Base-by-base conservation (phyloP, 1,140 invertebrate species). In the Matsumurasca onukii region DNA sequence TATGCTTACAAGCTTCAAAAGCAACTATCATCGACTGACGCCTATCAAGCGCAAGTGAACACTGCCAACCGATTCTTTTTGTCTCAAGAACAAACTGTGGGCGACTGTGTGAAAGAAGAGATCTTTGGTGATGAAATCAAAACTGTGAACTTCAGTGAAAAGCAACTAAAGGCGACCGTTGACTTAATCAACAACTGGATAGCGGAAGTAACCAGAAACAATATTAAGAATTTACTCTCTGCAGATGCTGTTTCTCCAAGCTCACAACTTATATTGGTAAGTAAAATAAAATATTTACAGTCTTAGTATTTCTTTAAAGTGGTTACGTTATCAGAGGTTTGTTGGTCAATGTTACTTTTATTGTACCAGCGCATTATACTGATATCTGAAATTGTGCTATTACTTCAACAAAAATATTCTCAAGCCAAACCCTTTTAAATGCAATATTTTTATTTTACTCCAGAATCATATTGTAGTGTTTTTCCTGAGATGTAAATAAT, bases 181-280 rank as follows among this genome's bases (percentile, higher is more conserved):
- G 31, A 68, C 45, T 62, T 22, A 9, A 95, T 97, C 55, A 97
- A 97, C 74, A 72, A 83, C 0, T 97, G 93, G 92, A 90, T 96
- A 0, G 86, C 86, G 51, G 83, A 87, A 25, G 77, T 83, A 0
- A 97, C 94, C 0, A 88, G 89, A 64, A 85, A 88, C 24, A 88
- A 94, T 75, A 97, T 97, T 62, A 83, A 84, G 48, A 85, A 95
- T 68, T 79, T 97, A 48, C 72, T 97, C 0, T 82, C 87, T 0
- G 69, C 78, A 0, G 86, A 85, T 13, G 84, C 82, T 1, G 82
- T 95, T 1, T 79, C 80, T 22, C 70, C 81, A 1, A 71, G 76
- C 0, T 93, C 93, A 0, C 85, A 89, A 74, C 71, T 95, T 51
- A 89, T 94, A 3, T 76, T 96, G 59, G 80, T 84, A 71, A 82